phyloP scores from a whole-genome alignment of 2,797 vertebrate genomes.

The Propithecus deckenii region DNA sequence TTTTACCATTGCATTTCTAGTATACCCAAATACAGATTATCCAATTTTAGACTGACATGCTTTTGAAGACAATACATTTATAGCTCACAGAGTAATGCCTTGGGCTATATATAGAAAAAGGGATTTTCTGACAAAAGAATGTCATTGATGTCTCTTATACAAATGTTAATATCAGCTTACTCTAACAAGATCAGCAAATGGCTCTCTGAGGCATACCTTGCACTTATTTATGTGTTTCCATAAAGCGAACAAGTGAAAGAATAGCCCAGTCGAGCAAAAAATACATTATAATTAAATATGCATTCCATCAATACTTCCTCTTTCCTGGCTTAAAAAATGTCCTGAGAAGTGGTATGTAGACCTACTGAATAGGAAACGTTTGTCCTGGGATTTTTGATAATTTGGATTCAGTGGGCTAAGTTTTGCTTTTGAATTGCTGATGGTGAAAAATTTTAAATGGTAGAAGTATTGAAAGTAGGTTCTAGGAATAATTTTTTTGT shows the following conservation, averaged over 20 bases:
- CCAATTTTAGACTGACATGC: neutral
- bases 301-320: neutral
- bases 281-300: neutral
- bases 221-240: neutral
- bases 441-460: neutral
- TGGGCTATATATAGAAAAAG: conserved; percentile 35
- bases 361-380: neutral
- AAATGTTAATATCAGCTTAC: conserved; percentile 62
- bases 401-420: neutral
- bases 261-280: neutral
- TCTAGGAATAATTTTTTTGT: neutral
- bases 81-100: conserved; percentile 16
- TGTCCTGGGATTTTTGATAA: neutral
- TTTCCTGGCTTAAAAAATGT: neutral
- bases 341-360: neutral
- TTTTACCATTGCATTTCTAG: neutral
- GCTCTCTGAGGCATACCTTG: neutral
- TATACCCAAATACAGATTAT: conserved; percentile 25
- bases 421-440: neutral
- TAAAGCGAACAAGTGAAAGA: neutral
- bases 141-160: conserved; percentile 41
- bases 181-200: conserved; percentile 18
- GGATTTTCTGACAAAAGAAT: conserved; percentile 53
- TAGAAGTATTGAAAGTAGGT: neutral
- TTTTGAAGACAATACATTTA: conserved; percentile 50